phyloP scores from a whole-genome alignment of 2,113 vertebrate species.

The Notechis scutatus region DNA sequence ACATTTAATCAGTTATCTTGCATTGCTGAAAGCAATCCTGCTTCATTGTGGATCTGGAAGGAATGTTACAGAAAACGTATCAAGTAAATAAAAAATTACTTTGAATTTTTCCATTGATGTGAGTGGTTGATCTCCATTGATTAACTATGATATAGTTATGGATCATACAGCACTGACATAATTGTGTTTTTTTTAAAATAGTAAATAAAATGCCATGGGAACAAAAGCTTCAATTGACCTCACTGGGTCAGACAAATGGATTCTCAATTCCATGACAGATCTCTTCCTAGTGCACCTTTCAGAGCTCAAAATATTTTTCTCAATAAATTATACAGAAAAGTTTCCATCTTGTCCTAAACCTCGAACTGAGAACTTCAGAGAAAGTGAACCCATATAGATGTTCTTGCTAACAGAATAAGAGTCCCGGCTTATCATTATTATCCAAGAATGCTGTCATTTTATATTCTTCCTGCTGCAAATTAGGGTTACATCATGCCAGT shows the following conservation, averaged over 20 bases:
- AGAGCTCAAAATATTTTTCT: neutral
- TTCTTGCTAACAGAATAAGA: neutral
- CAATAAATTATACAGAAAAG: neutral
- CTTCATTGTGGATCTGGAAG: constrained; percentile 71
- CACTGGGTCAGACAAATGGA: neutral
- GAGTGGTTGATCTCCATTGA: neutral
- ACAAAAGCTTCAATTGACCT: neutral
- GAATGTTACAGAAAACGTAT: constrained; percentile 55
- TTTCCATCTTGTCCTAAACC: no score
- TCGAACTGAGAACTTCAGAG: neutral
- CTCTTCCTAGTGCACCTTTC: neutral
- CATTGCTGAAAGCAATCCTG: constrained; percentile 64
- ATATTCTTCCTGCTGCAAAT: neutral
- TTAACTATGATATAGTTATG: neutral
- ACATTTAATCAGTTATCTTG: constrained; percentile 63
- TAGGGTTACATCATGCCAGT: neutral
- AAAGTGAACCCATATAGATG: neutral
- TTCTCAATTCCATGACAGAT: neutral
- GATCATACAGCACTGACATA: neutral
- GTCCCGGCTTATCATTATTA: neutral
- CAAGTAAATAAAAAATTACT: constrained; percentile 64
- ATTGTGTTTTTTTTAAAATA: neutral
- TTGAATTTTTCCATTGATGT: neutral
- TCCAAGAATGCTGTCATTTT: neutral
- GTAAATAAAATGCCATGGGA: neutral